Percentiles rank a stretch among this genome's conserved stretches.
Conservation (phyloP, 2,113 vertebrate genomes). For the Reinhardtius hippoglossoides region DNA sequence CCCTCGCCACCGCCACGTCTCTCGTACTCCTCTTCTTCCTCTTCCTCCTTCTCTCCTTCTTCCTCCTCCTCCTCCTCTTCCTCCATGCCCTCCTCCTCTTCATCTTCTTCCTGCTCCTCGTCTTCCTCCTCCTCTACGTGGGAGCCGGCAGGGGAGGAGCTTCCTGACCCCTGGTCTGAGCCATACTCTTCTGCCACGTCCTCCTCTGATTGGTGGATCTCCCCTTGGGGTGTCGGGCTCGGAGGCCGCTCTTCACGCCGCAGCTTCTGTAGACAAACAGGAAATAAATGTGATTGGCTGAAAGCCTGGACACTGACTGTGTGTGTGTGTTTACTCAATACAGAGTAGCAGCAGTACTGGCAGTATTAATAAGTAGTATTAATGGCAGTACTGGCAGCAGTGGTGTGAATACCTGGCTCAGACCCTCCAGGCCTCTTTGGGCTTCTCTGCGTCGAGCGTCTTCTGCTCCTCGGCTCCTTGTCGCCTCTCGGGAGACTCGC, state of each 20-base stretch:
- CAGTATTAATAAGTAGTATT: neutral
- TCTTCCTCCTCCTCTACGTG: slow-evolving; percentile 82
- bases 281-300: neutral
- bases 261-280: slow-evolving; percentile 82
- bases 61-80: slow-evolving; percentile 85
- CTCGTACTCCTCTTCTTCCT: slow-evolving; percentile 88
- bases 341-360: neutral
- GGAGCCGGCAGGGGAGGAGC: slow-evolving; percentile 89
- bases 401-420: slow-evolving; percentile 49
- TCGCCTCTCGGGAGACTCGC: slow-evolving; percentile 30
- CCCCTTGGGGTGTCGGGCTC: slow-evolving; percentile 90
- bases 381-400: neutral
- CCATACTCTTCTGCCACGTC: slow-evolving; percentile 82
- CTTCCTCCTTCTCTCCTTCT: slow-evolving; percentile 81
- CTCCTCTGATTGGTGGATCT: slow-evolving; percentile 86
- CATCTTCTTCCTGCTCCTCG: slow-evolving; percentile 76
- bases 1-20: slow-evolving; percentile 85
- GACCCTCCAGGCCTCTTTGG: slow-evolving; percentile 47
- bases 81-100: slow-evolving; percentile 69
- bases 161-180: slow-evolving; percentile 90
- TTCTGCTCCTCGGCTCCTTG: slow-evolving; percentile 44
- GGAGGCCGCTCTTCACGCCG: slow-evolving; percentile 78
- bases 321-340: neutral
- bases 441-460: slow-evolving; percentile 28
- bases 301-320: neutral